phyloP scores from a whole-genome alignment of 2,888 invertebrate species.

The Melanargia galathea region DNA sequence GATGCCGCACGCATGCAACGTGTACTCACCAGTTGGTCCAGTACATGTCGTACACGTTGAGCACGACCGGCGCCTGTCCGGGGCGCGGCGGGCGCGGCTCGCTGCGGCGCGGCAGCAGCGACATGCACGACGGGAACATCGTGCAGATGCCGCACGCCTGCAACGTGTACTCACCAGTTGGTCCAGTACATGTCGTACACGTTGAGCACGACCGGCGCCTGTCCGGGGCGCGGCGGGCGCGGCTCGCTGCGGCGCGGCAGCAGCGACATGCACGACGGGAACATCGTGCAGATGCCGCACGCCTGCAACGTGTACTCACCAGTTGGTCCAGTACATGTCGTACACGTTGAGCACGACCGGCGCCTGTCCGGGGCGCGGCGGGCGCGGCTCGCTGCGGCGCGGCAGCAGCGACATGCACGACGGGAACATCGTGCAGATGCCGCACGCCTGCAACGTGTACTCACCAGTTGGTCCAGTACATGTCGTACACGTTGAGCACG shows the following conservation, averaged over 20 bases:
- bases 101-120: no score
- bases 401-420: slow-evolving; percentile 79
- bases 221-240: no score
- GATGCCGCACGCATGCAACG: no score
- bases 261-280: slow-evolving; percentile 80
- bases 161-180: not conserved
- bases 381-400: slow-evolving; percentile 77
- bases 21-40: no score
- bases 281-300: slow-evolving; percentile 79
- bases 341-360: slow-evolving; percentile 98
- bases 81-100: no score
- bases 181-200: slow-evolving; percentile 46
- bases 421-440: slow-evolving; percentile 78
- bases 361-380: slow-evolving; percentile 90
- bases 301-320: slow-evolving; percentile 64
- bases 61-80: no score
- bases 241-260: no score
- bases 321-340: slow-evolving; percentile 93
- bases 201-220: slow-evolving; percentile 45
- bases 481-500: slow-evolving; percentile 44
- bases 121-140: no score
- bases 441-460: slow-evolving; percentile 63
- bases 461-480: not conserved
- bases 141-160: no score
- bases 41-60: no score